These are phyloP conservation scores for Luperina testacea DNA, from an alignment of 2,888 invertebrate species.

Conservation along the genomic window DNA sequence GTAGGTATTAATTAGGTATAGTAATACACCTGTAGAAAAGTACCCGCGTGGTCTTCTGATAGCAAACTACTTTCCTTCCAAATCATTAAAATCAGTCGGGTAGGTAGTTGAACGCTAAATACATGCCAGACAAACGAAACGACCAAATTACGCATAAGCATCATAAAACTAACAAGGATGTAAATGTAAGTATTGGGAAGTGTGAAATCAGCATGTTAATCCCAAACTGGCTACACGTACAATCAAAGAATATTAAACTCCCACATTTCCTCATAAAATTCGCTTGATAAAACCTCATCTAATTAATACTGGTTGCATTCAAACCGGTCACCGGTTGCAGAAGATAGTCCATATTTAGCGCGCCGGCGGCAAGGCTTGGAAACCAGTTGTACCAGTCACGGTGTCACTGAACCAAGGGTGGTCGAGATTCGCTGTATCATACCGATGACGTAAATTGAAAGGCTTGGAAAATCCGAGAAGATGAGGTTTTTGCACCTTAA, in stretches of 20 bases:
- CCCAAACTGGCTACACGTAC: neutral
- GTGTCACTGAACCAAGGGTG: constrained; percentile 73
- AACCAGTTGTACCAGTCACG: constrained; percentile 68
- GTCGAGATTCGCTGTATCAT: constrained; percentile 56
- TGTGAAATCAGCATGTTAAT: neutral
- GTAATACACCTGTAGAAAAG: neutral
- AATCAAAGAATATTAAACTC: constrained; percentile 1
- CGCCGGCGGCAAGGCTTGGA: constrained; percentile 64
- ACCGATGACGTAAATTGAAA: constrained; percentile 44
- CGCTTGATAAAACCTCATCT: constrained; percentile 24
- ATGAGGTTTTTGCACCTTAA: constrained; percentile 12
- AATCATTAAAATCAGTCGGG: constrained; percentile 1
- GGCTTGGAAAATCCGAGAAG: neutral
- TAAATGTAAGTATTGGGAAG: neutral
- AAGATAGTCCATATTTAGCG: constrained; percentile 66
- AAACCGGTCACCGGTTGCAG: constrained; percentile 47
- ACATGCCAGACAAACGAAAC: neutral
- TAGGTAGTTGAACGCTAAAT: neutral
- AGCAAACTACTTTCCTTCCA: neutral
- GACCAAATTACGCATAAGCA: neutral
- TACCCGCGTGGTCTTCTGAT: neutral
- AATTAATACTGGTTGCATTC: constrained; percentile 42
- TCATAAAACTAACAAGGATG: neutral
- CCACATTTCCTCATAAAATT: constrained; percentile 17
- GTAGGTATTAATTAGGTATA: neutral